Evolutionary conservation across 2,888 invertebrate species (phyloP).

Genomic region (Seira musarum): DNA sequence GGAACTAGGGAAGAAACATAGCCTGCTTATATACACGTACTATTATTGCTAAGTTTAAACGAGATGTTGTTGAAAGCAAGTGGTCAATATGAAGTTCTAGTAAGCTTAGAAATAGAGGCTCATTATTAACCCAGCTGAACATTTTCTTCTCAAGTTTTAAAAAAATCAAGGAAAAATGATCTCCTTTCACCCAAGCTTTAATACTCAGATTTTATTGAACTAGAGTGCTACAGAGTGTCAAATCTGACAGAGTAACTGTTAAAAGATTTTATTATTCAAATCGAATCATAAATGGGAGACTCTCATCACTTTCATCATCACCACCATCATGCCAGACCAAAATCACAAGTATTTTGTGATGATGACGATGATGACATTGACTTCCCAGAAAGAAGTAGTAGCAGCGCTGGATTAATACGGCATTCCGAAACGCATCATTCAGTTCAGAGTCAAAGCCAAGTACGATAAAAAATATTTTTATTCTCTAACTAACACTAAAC

Average conservation of each 20-base stretch:
- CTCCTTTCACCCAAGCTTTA: too few relatives aligned
- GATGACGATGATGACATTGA: conserved; percentile 51
- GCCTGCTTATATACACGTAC: too few relatives aligned
- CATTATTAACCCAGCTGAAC: too few relatives aligned
- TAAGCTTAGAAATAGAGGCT: too few relatives aligned
- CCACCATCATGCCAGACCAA: conserved; percentile 42
- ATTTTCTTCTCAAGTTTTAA: too few relatives aligned
- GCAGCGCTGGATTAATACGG: conserved; percentile 49
- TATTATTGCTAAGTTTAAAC: too few relatives aligned
- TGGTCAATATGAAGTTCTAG: too few relatives aligned
- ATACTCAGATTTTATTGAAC: too few relatives aligned
- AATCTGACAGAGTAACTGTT: not conserved
- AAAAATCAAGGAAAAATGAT: not conserved
- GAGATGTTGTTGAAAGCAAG: too few relatives aligned
- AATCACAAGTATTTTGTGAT: conserved; percentile 51
- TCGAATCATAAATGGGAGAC: conserved; percentile 34
- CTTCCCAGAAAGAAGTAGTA: conserved; percentile 41
- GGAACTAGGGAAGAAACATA: too few relatives aligned
- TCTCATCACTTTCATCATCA: conserved; percentile 47
- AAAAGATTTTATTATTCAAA: not conserved
- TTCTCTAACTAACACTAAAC: too few relatives aligned
- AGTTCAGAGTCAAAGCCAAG: conserved; percentile 51
- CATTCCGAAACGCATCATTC: conserved; percentile 55
- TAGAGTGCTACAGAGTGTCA: too few relatives aligned
- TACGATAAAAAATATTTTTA: conserved; percentile 2